These are phyloP conservation scores for Epinotia demarniana DNA, from an alignment of 2,888 invertebrate species.

Conservation along the genomic window DNA sequence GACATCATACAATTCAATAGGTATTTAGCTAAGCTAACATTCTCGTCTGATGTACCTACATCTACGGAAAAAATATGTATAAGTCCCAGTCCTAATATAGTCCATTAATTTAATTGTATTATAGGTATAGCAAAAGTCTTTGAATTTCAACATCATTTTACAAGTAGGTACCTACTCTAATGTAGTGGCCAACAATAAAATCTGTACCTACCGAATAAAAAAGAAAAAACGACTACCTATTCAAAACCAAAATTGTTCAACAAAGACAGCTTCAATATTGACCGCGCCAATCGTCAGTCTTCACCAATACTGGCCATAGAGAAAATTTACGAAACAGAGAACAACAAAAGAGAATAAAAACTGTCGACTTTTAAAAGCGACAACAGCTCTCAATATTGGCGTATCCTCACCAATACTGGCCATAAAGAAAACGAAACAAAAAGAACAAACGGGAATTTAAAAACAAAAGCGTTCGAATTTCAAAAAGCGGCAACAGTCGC, in stretches of 20 bases:
- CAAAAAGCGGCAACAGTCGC: conserved; percentile 44
- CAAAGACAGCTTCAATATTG: not conserved
- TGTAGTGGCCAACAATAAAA: not conserved
- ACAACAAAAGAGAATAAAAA: conserved; percentile 7
- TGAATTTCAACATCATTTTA: too few species aligned
- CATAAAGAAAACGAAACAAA: conserved; percentile 31
- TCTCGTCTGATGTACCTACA: too few species aligned
- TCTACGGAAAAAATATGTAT: too few species aligned
- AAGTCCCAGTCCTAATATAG: too few species aligned
- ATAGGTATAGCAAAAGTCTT: too few species aligned
- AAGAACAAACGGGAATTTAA: conserved; percentile 35
- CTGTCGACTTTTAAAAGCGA: conserved; percentile 1
- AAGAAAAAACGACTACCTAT: not conserved
- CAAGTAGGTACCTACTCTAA: too few species aligned
- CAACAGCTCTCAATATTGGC: conserved; percentile 20
- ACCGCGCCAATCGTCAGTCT: not conserved
- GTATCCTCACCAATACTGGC: conserved; percentile 37
- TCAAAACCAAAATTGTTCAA: not conserved
- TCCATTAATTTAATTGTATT: too few species aligned
- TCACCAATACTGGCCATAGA: not conserved
- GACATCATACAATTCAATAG: too few species aligned
- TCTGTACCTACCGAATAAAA: too few species aligned
- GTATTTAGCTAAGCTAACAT: too few species aligned
- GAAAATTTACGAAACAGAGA: conserved; percentile 15
- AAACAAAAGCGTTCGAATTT: conserved; percentile 49